A percentile compares a stretch with the other conserved stretches of the same genome.
Evolutionary conservation across 2,888 invertebrate species (phyloP).

Genomic region (Chrysolina oricalcia): DNA sequence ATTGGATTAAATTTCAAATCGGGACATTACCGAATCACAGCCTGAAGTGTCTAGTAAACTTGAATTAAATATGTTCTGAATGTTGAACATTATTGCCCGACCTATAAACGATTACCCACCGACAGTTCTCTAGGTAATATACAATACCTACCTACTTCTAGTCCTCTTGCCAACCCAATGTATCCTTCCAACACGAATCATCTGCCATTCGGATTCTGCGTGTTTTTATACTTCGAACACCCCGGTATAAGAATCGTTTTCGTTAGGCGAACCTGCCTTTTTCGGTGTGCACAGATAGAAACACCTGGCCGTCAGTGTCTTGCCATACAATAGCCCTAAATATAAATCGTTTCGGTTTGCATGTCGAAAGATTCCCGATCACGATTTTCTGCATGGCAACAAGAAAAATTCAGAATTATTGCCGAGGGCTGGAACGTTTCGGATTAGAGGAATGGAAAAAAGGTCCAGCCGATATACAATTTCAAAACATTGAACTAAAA

Average conservation of each 20-base stretch:
- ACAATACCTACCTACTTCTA: neutral
- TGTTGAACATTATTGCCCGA: neutral
- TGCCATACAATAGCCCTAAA: neutral
- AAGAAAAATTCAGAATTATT: neutral
- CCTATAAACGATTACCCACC: neutral
- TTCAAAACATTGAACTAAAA: neutral
- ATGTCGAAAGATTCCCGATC: neutral
- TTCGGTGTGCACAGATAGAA: slow-evolving; percentile 15
- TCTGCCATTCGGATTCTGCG: slow-evolving; percentile 8
- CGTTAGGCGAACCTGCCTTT: neutral
- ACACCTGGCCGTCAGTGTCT: neutral
- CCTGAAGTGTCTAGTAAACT: too few relatives aligned
- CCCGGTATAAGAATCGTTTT: slow-evolving; percentile 1
- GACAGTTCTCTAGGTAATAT: neutral
- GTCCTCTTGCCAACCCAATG: neutral
- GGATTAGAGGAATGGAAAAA: neutral
- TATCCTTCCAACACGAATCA: neutral
- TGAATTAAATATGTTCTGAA: too few relatives aligned
- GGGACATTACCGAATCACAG: too few relatives aligned
- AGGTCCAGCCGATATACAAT: neutral
- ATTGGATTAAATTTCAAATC: too few relatives aligned
- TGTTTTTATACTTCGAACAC: neutral
- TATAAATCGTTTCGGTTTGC: neutral
- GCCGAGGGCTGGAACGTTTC: neutral
- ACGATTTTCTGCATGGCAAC: slow-evolving; percentile 5